phyloP scores from a whole-genome alignment of 2,113 vertebrate species.

The Pteropus alecto region DNA sequence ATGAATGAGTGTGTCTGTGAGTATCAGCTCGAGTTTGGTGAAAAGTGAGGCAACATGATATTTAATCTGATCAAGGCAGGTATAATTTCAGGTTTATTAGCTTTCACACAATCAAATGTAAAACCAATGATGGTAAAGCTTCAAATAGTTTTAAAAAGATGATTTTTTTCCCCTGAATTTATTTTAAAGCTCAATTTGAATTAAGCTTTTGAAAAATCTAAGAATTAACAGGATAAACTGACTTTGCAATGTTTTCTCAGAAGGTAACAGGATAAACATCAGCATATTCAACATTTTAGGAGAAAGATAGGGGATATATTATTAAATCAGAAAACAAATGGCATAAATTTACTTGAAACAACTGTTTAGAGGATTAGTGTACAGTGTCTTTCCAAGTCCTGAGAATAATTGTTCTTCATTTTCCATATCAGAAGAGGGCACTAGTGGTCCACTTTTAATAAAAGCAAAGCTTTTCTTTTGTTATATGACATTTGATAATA shows the following conservation, averaged over 20 bases:
- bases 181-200: conserved; percentile 35
- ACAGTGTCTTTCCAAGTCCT: conserved; percentile 52
- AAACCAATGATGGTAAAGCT: background rate
- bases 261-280: background rate
- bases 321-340: conserved; percentile 69
- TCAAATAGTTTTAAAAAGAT: background rate
- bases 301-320: conserved; percentile 48
- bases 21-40: conserved; percentile 62
- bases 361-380: conserved; percentile 30
- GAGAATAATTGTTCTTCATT: conserved; percentile 47
- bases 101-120: background rate
- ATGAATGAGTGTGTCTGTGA: conserved; percentile 78
- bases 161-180: conserved; percentile 4
- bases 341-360: conserved; percentile 68
- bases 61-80: conserved; percentile 75
- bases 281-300: background rate
- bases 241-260: background rate
- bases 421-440: conserved; percentile 83
- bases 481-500: conserved; percentile 78
- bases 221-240: background rate
- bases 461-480: conserved; percentile 70
- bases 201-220: conserved; percentile 14
- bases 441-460: conserved; percentile 81
- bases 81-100: conserved; percentile 58
- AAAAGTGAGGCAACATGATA: conserved; percentile 76